These are phyloP conservation scores for Bufo gargarizans DNA, from an alignment of 2,113 vertebrate genomes.

Conservation along the genomic window DNA sequence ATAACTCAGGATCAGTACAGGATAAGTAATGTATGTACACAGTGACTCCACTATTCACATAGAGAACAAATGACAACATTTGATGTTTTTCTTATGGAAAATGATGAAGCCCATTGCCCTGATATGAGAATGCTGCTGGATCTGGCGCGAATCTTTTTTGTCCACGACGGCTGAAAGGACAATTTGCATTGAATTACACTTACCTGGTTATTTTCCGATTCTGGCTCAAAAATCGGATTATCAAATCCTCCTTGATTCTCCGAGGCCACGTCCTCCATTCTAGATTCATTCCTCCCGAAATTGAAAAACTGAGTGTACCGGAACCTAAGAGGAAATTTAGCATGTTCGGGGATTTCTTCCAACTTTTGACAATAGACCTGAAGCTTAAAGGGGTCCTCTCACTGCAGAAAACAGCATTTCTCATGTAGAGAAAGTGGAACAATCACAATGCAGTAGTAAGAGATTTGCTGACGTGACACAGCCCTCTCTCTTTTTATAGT, in stretches of 20 bases:
- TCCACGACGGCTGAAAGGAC: background rate
- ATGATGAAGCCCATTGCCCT: background rate
- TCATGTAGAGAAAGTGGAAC: no score
- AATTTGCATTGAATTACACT: background rate
- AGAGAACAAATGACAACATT: no score
- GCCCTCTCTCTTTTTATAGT: no score
- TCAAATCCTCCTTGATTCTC: slow-evolving; percentile 72
- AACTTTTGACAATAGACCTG: background rate
- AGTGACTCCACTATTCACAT: no score
- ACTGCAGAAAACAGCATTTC: no score
- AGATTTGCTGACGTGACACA: no score
- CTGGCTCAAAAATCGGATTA: slow-evolving; percentile 81
- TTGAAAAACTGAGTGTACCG: slow-evolving; percentile 59
- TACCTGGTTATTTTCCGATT: slow-evolving; percentile 62
- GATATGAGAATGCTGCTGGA: background rate
- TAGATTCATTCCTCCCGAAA: slow-evolving; percentile 36
- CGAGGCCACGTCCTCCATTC: slow-evolving; percentile 45
- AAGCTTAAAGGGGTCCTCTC: background rate
- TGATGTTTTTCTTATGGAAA: background rate
- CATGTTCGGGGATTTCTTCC: background rate
- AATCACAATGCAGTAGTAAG: no score
- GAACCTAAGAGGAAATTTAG: slow-evolving; percentile 32
- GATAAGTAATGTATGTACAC: no score
- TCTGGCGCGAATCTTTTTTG: no score
- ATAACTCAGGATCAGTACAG: no score